Evolutionary conservation across 2,888 invertebrate species (phyloP).

Genomic region (Xestia c-nigrum): DNA sequence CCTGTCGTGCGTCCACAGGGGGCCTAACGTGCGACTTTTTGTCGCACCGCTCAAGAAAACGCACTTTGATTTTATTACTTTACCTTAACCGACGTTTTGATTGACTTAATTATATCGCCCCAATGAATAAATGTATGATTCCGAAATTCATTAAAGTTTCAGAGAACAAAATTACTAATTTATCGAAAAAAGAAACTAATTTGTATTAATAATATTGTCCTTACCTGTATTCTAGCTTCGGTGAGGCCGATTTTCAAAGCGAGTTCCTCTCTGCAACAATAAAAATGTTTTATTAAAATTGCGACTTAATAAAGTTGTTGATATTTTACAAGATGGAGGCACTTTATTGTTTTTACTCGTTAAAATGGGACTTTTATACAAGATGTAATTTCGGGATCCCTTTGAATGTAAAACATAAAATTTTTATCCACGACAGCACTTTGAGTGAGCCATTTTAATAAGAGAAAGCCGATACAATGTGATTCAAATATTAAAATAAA

Average conservation of each 20-base stretch:
- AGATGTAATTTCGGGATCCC: constrained; percentile 2
- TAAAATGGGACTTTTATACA: constrained; percentile 11
- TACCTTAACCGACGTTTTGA: constrained; percentile 57
- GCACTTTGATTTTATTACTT: constrained; percentile 67
- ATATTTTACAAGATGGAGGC: constrained; percentile 40
- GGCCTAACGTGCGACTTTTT: constrained; percentile 80
- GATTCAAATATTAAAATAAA: background rate
- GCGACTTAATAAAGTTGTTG: constrained; percentile 33
- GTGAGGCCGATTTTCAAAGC: constrained; percentile 98
- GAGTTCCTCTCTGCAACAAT: constrained; percentile 96
- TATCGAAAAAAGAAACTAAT: constrained; percentile 33
- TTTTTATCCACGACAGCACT: constrained; percentile 1
- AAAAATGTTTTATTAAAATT: constrained; percentile 60
- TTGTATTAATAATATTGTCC: constrained; percentile 65
- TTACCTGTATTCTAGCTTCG: constrained; percentile 98
- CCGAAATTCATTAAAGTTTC: constrained; percentile 42
- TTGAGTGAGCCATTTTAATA: background rate
- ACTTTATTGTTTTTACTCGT: constrained; percentile 33
- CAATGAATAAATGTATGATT: constrained; percentile 58
- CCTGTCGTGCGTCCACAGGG: constrained; percentile 75
- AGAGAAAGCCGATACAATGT: background rate
- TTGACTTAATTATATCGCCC: constrained; percentile 60
- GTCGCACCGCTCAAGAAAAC: constrained; percentile 67
- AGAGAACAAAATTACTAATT: constrained; percentile 33
- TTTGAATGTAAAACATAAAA: constrained; percentile 12